phyloP scores from a whole-genome alignment of 2,888 invertebrate species.

The Drosophila melanosoma region DNA sequence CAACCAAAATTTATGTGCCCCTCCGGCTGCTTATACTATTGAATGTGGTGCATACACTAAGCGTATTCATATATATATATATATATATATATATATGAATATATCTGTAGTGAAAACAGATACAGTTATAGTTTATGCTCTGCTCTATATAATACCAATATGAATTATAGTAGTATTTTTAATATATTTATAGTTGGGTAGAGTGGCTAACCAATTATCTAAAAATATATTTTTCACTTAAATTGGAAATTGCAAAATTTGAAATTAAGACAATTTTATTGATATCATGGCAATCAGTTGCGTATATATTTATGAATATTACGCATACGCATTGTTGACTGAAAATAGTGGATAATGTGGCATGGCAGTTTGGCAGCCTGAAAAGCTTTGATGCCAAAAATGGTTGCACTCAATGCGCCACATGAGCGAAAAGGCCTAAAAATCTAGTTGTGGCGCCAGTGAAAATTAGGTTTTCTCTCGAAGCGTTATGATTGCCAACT shows the following conservation, averaged over 20 bases:
- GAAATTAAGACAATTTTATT: background rate
- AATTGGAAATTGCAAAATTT: background rate
- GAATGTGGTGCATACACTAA: constrained; percentile 54
- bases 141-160: background rate
- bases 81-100: background rate
- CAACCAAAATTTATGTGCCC: constrained; percentile 41
- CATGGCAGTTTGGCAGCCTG: background rate
- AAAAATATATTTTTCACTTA: background rate
- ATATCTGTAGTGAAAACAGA: background rate
- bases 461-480: constrained; percentile 38
- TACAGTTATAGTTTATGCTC: background rate
- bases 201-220: background rate
- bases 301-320: background rate
- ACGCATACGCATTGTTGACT: constrained; percentile 3
- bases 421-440: constrained; percentile 12
- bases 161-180: background rate
- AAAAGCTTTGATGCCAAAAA: constrained; percentile 6
- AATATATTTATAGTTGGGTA: background rate
- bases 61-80: constrained; percentile 12
- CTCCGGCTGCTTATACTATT: constrained; percentile 51
- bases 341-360: background rate
- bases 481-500: constrained; percentile 61
- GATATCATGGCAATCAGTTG: background rate
- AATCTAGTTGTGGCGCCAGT: constrained; percentile 14
- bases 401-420: constrained; percentile 1